Conservation (phyloP, 2,888 invertebrate species). For the Luffia ferchaultella region DNA sequence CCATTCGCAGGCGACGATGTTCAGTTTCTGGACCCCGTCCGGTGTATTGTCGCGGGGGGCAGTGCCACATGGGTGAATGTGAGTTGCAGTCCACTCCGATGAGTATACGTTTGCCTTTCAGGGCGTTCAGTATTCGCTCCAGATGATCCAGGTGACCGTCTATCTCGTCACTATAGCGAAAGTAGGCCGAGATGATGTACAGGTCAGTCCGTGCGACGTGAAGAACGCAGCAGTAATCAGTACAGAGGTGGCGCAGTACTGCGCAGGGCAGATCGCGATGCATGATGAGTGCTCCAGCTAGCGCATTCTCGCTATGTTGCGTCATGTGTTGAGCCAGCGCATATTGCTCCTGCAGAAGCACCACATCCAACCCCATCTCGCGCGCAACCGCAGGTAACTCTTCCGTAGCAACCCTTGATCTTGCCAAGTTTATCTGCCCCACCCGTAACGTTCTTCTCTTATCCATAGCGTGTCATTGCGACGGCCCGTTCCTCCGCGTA, state of each 20-base stretch:
- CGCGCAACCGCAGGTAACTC: slow-evolving; percentile 5
- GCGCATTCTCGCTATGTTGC: neutral
- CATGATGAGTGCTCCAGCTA: slow-evolving; percentile 7
- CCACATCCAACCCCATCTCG: slow-evolving; percentile 7
- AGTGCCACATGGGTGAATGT: slow-evolving; percentile 7
- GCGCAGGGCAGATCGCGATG: slow-evolving; percentile 4
- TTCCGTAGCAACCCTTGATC: slow-evolving; percentile 7
- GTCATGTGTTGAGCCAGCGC: neutral
- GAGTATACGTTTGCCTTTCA: neutral
- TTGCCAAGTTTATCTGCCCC: slow-evolving; percentile 10
- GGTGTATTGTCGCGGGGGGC: neutral
- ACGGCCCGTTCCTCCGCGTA: slow-evolving; percentile 13
- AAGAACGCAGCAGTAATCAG: slow-evolving; percentile 4
- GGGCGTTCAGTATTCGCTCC: slow-evolving; percentile 7
- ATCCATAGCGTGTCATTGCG: slow-evolving; percentile 8
- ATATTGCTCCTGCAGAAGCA: slow-evolving; percentile 12
- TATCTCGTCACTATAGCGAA: slow-evolving; percentile 10
- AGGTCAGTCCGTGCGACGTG: neutral
- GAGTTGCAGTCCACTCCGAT: slow-evolving; percentile 5
- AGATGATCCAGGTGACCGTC: slow-evolving; percentile 11
- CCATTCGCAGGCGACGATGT: neutral
- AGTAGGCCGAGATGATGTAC: slow-evolving; percentile 11
- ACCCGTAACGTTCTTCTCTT: neutral
- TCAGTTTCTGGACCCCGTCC: slow-evolving; percentile 2
- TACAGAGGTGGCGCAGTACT: slow-evolving; percentile 4